phyloP scores from a whole-genome alignment of 2,113 vertebrate genomes.

The Zosterops lateralis region DNA sequence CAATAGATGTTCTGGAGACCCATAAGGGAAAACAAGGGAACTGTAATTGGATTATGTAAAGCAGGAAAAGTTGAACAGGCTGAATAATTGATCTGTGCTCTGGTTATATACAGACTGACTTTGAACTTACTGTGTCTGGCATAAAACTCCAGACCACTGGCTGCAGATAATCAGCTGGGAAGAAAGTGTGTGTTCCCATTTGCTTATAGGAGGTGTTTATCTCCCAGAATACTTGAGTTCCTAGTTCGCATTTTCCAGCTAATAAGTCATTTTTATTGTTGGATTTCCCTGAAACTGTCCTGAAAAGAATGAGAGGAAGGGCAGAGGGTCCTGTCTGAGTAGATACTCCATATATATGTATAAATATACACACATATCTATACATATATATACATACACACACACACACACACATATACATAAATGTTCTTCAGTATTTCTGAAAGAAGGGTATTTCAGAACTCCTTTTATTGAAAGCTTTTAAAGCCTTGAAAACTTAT shows the following conservation, averaged over 20 bases:
- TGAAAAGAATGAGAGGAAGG: neutral
- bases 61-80: conserved; percentile 5
- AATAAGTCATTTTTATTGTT: neutral
- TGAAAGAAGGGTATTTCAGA: neutral
- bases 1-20: conserved; percentile 24
- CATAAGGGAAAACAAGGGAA: conserved; percentile 6
- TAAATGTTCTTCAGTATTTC: neutral
- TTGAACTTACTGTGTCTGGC: neutral
- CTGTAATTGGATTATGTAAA: conserved; percentile 17
- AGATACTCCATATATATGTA: neutral
- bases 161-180: neutral
- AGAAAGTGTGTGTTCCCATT: neutral
- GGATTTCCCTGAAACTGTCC: neutral
- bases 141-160: neutral
- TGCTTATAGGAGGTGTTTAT: neutral
- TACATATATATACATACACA: too few species aligned
- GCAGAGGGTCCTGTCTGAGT: neutral
- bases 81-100: conserved; percentile 24
- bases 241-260: neutral
- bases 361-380: neutral
- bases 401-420: neutral
- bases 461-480: neutral
- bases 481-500: neutral
- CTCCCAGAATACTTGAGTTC: neutral
- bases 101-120: neutral